Percentiles rank a stretch among this genome's conserved stretches.
phyloP scores from a whole-genome alignment of 2,113 vertebrate genomes.

The Sinosuthora webbiana region DNA sequence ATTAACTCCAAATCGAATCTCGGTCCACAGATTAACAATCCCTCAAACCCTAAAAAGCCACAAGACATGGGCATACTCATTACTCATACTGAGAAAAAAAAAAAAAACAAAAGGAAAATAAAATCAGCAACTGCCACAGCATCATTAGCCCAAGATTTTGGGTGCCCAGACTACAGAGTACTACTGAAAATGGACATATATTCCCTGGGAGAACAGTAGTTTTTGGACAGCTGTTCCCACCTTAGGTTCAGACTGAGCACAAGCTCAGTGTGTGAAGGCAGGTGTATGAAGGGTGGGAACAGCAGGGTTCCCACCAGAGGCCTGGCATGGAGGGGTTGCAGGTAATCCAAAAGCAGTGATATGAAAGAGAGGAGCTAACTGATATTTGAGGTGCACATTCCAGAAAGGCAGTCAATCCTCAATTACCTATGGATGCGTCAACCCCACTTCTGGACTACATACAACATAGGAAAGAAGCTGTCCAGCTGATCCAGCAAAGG shows the following conservation, averaged over 20 bases:
- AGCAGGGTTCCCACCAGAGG: neutral
- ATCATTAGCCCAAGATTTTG: neutral
- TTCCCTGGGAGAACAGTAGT: neutral
- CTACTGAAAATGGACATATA: neutral
- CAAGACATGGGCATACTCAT: neutral
- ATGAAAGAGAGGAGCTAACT: neutral
- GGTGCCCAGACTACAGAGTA: rapidly evolving
- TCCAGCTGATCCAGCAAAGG: neutral
- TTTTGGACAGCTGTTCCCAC: neutral
- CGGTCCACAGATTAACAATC: neutral
- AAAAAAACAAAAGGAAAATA: no score
- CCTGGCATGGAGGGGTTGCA: neutral
- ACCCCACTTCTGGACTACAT: neutral
- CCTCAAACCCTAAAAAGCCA: neutral
- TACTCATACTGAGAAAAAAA: neutral
- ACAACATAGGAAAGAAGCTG: neutral
- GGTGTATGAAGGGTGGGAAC: neutral
- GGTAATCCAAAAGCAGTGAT: neutral
- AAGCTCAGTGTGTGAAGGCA: neutral
- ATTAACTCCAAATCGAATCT: neutral
- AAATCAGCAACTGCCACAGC: neutral
- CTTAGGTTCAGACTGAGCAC: neutral
- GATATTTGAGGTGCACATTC: neutral
- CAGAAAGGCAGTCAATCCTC: neutral
- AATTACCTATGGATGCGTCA: neutral